Conservation (phyloP, 2,888 invertebrate species). For the Drosophila nigricruria region DNA sequence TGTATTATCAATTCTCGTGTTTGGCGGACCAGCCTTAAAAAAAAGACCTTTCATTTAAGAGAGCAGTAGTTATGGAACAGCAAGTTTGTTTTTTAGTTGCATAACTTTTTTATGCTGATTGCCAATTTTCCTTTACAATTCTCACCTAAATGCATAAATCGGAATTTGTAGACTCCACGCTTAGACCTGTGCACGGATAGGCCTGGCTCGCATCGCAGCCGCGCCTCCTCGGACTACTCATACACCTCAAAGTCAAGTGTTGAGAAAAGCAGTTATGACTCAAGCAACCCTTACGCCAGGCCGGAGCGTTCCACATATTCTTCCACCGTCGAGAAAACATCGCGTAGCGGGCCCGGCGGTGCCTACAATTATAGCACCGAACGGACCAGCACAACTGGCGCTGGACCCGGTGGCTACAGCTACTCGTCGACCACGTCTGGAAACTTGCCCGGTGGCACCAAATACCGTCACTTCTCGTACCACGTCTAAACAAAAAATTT, state of each 20-base stretch:
- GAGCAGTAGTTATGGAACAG: conserved; percentile 50
- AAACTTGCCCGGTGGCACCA: conserved; percentile 92
- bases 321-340: conserved; percentile 89
- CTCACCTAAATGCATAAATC: conserved; percentile 73
- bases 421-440: conserved; percentile 92
- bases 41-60: conserved; percentile 4
- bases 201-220: conserved; percentile 88
- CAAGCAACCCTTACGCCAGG: conserved; percentile 87
- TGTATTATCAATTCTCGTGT: background rate
- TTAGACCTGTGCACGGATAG: conserved; percentile 94
- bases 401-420: conserved; percentile 93
- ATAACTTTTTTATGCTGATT: conserved; percentile 54
- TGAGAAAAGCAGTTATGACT: conserved; percentile 86
- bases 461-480: conserved; percentile 94
- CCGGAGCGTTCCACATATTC: conserved; percentile 90
- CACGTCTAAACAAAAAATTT: conserved; percentile 89
- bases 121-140: conserved; percentile 60
- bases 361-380: conserved; percentile 91
- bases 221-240: conserved; percentile 93
- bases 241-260: conserved; percentile 91
- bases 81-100: conserved; percentile 52
- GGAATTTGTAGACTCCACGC: conserved; percentile 92
- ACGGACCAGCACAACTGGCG: conserved; percentile 89
- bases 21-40: conserved; percentile 14
- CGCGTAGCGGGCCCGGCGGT: conserved; percentile 90